phyloP scores from a whole-genome alignment of 2,888 invertebrate species.

The Eristalis tenax region DNA sequence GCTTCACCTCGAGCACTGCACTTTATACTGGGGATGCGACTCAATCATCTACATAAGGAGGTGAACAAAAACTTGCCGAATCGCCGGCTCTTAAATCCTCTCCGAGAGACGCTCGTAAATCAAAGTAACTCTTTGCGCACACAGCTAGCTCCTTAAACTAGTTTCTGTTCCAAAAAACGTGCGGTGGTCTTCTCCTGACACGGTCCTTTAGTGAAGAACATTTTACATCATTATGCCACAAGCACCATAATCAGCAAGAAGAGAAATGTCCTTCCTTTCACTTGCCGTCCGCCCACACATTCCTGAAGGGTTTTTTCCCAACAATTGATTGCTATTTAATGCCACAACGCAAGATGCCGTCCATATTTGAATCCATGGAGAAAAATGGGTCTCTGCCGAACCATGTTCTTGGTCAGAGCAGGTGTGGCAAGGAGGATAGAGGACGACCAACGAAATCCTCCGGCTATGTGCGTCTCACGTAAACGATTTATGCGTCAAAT shows the following conservation, averaged over 20 bases:
- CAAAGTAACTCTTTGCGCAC: background rate
- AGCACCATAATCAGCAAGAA: background rate
- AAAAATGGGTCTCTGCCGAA: conserved; percentile 9
- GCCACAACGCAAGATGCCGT: background rate
- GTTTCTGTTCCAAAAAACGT: background rate
- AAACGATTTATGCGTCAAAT: conserved; percentile 50
- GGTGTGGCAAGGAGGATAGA: conserved; percentile 49
- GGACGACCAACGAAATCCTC: background rate
- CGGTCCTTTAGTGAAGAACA: background rate
- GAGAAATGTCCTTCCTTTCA: background rate
- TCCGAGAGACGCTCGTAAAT: background rate
- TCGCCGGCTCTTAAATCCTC: background rate
- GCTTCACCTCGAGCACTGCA: background rate
- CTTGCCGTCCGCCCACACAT: background rate
- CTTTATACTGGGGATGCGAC: background rate
- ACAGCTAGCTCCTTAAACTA: background rate
- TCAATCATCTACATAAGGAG: background rate
- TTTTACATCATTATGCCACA: background rate
- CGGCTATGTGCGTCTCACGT: conserved; percentile 28
- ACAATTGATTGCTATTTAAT: conserved; percentile 38
- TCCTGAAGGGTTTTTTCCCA: background rate
- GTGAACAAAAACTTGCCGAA: background rate
- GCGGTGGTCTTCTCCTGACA: background rate
- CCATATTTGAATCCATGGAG: background rate
- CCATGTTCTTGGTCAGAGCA: conserved; percentile 30